A percentile compares a stretch with the other conserved stretches of the same genome.
phyloP scores from a whole-genome alignment of 2,888 invertebrate species.

The Fragum fragum region DNA sequence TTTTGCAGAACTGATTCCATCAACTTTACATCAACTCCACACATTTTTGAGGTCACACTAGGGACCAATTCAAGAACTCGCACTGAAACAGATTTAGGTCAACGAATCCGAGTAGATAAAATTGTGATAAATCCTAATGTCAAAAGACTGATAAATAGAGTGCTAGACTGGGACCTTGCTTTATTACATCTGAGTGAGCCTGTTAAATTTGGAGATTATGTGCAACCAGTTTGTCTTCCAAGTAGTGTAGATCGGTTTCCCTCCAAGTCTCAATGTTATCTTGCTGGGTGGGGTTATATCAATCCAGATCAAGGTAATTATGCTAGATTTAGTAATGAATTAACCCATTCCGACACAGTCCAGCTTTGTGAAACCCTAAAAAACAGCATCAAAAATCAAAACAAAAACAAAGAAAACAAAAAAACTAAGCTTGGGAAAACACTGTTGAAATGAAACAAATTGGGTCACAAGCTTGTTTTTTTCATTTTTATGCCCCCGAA shows the following conservation, averaged over 20 bases:
- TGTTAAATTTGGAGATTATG: conserved; percentile 67
- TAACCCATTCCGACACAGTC: too few species aligned
- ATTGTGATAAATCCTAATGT: conserved; percentile 71
- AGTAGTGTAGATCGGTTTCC: conserved; percentile 50
- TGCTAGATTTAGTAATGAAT: conserved; percentile 28
- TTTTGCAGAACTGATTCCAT: conserved; percentile 61
- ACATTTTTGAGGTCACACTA: conserved; percentile 67
- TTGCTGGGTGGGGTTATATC: conserved; percentile 80
- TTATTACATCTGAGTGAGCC: conserved; percentile 72
- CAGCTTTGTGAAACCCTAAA: too few species aligned
- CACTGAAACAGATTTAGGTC: conserved; percentile 31
- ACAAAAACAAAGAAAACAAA: too few species aligned
- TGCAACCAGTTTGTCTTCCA: conserved; percentile 79
- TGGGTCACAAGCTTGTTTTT: too few species aligned
- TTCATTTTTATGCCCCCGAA: too few species aligned
- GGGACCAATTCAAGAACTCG: conserved; percentile 66
- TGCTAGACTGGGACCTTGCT: conserved; percentile 76
- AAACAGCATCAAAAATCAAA: too few species aligned
- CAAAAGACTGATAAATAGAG: conserved; percentile 51
- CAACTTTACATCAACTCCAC: conserved; percentile 71
- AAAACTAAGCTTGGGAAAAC: too few species aligned
- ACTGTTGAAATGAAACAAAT: too few species aligned
- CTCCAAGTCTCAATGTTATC: conserved; percentile 66
- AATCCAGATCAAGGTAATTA: conserved; percentile 70
- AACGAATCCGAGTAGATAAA: conserved; percentile 62